Conservation (phyloP, 2,888 invertebrate species). For the Epistrophella euchroma region DNA sequence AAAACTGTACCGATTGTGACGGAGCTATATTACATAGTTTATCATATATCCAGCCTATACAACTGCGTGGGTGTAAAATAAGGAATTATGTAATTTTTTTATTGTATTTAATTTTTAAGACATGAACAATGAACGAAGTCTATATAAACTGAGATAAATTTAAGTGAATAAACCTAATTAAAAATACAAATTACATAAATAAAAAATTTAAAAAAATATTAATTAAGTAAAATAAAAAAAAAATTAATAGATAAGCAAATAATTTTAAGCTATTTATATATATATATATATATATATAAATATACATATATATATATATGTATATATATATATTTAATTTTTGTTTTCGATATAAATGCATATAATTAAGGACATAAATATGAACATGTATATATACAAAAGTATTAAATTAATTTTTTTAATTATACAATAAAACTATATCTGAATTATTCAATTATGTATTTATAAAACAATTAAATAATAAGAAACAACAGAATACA, state of each 20-base stretch:
- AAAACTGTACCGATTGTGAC: constrained; percentile 19
- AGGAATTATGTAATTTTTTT: constrained; percentile 13
- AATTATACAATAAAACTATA: constrained; percentile 77
- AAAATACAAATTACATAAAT: constrained; percentile 38
- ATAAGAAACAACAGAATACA: constrained; percentile 54
- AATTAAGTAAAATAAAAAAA: constrained; percentile 62
- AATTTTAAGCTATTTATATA: constrained; percentile 51
- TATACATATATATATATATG: constrained; percentile 41
- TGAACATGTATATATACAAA: constrained; percentile 74
- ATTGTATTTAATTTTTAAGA: constrained; percentile 15
- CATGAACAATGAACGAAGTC: constrained; percentile 54
- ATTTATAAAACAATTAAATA: constrained; percentile 64
- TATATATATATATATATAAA: constrained; percentile 25
- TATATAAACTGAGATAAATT: constrained; percentile 58
- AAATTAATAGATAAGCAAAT: constrained; percentile 72
- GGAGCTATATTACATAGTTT: background rate
- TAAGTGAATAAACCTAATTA: constrained; percentile 59
- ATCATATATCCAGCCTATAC: constrained; percentile 1
- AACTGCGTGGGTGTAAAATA: constrained; percentile 36
- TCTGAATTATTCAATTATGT: constrained; percentile 79
- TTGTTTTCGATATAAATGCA: constrained; percentile 52
- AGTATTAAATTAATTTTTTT: constrained; percentile 78
- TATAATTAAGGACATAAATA: constrained; percentile 58
- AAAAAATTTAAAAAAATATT: constrained; percentile 44
- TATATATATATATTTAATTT: constrained; percentile 18